Evolutionary conservation across 2,888 invertebrate genomes (phyloP).

Genomic region (Drosophila mayaguana): DNA sequence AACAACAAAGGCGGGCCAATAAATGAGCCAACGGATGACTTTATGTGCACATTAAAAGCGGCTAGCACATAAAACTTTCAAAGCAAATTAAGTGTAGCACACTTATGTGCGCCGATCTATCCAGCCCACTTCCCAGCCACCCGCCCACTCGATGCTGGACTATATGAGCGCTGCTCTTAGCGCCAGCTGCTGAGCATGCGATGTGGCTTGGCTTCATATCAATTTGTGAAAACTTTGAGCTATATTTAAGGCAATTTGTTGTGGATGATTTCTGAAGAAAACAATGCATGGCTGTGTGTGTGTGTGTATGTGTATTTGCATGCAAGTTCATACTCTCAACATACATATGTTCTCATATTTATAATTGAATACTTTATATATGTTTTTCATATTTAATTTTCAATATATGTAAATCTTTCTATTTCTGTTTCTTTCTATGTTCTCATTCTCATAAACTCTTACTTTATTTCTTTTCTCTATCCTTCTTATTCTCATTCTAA

Average conservation of each 20-base stretch:
- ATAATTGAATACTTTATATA: too few species aligned
- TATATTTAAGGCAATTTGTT: not conserved
- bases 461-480: too few species aligned
- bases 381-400: too few species aligned
- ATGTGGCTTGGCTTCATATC: not conserved
- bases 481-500: too few species aligned
- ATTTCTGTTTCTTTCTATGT: too few species aligned
- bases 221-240: not conserved
- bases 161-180: not conserved
- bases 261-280: not conserved
- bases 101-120: conserved; percentile 41
- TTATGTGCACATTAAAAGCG: conserved; percentile 74
- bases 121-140: conserved; percentile 8
- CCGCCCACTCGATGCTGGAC: conserved; percentile 4
- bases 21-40: conserved; percentile 62
- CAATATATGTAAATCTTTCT: too few species aligned
- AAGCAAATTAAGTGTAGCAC: conserved; percentile 67
- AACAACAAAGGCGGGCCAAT: conserved; percentile 46
- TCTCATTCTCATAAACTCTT: too few species aligned
- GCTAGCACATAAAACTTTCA: conserved; percentile 67
- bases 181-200: not conserved
- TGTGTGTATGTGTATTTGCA: not conserved
- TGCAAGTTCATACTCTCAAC: not conserved
- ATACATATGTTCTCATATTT: not conserved
- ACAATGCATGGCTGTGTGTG: not conserved